Percentiles rank a stretch among this genome's conserved stretches.
phyloP scores from a whole-genome alignment of 35 echinoderm and acorn worm species.

The Ophiothrix spiculata region DNA sequence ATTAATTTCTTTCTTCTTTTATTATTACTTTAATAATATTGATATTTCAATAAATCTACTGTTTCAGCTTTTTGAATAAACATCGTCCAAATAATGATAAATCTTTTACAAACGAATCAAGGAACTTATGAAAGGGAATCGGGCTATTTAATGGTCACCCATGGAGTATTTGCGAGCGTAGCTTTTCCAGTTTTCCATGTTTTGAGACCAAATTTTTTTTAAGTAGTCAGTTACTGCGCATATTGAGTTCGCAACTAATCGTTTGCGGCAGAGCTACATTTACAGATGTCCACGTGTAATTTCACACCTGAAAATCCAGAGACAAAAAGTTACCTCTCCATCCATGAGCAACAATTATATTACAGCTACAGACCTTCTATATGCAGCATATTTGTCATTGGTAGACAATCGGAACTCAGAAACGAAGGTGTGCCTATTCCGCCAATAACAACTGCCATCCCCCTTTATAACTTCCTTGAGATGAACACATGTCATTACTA shows the following conservation, averaged over 20 bases:
- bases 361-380: background rate
- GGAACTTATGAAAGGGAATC: background rate
- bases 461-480: background rate
- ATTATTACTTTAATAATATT: background rate
- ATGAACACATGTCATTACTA: background rate
- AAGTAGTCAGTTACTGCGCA: background rate
- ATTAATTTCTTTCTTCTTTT: background rate
- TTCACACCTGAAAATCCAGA: background rate
- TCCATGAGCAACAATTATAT: background rate
- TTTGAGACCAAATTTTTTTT: background rate
- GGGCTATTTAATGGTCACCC: background rate
- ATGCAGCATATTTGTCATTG: too few relatives aligned
- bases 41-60: background rate
- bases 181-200: background rate
- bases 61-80: background rate
- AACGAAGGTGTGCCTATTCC: too few relatives aligned
- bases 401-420: too few relatives aligned
- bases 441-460: background rate
- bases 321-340: background rate
- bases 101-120: background rate
- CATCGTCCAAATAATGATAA: background rate
- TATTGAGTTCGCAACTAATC: too few relatives aligned
- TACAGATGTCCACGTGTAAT: too few relatives aligned
- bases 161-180: background rate
- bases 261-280: too few relatives aligned